Conservation (phyloP, 2,797 vertebrate genomes). For the Falco novaeseelandiae region DNA sequence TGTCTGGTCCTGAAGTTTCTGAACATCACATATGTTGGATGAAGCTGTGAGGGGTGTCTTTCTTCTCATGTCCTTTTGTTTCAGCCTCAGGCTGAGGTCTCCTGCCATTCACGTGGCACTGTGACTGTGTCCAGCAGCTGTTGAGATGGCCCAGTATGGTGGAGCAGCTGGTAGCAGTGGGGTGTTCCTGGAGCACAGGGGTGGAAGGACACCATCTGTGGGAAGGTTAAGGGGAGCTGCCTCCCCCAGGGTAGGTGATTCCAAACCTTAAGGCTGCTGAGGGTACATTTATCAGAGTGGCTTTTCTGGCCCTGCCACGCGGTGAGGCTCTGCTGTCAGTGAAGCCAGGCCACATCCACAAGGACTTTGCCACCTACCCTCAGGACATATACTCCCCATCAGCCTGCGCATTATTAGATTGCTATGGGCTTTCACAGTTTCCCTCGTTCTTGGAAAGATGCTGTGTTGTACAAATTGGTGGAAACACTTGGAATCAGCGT, state of each 20-base stretch:
- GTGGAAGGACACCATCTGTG: not conserved
- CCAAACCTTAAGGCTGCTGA: not conserved
- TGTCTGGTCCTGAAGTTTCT: not conserved
- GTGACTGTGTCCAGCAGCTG: not conserved
- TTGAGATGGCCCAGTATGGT: not conserved
- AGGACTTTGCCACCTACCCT: not conserved
- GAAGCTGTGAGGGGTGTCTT: not conserved
- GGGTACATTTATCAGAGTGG: not conserved
- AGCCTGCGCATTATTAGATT: fast-evolving
- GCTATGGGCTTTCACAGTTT: not conserved
- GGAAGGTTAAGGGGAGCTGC: not conserved
- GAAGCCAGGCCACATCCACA: not conserved
- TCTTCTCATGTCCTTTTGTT: not conserved
- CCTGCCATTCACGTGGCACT: not conserved
- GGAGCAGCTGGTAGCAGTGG: not conserved
- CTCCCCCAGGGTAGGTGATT: not conserved
- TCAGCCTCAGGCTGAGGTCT: not conserved
- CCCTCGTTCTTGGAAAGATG: not conserved
- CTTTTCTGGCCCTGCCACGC: not conserved
- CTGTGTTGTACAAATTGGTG: not conserved
- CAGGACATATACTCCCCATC: not conserved
- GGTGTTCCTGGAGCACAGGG: not conserved
- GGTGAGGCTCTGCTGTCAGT: not conserved
- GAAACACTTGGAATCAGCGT: not conserved
- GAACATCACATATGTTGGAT: not conserved